phyloP scores from a whole-genome alignment of 2,888 invertebrate species.

The Perizoma flavofasciatum region DNA sequence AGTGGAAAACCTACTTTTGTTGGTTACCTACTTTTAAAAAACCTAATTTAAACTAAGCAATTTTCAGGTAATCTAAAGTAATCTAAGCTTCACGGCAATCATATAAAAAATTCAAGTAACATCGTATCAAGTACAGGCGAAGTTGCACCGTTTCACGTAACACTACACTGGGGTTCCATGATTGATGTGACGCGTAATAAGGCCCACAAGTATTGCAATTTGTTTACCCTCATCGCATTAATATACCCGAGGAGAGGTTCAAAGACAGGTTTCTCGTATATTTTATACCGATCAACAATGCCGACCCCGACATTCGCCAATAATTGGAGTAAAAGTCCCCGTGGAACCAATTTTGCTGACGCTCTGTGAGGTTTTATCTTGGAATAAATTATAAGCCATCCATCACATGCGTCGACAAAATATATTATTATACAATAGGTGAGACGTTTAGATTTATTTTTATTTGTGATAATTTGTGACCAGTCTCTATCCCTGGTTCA shows the following conservation, averaged over 20 bases:
- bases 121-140: slow-evolving; percentile 13
- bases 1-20: too few species aligned
- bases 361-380: slow-evolving; percentile 52
- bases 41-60: too few species aligned
- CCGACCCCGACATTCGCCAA: slow-evolving; percentile 66
- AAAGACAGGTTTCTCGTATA: slow-evolving; percentile 67
- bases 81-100: background rate
- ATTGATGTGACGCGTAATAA: slow-evolving; percentile 83
- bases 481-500: too few species aligned
- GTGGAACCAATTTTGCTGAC: slow-evolving; percentile 76
- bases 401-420: slow-evolving; percentile 61
- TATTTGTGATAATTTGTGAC: too few species aligned
- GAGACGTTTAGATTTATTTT: background rate
- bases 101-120: slow-evolving; percentile 8
- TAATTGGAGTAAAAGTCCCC: slow-evolving; percentile 77
- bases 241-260: slow-evolving; percentile 63
- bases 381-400: slow-evolving; percentile 68
- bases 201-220: slow-evolving; percentile 80
- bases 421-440: slow-evolving; percentile 5
- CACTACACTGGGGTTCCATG: slow-evolving; percentile 73
- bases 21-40: too few species aligned
- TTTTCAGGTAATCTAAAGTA: too few species aligned
- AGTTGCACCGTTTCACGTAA: slow-evolving; percentile 50
- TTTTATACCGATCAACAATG: slow-evolving; percentile 77
- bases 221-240: slow-evolving; percentile 80